These are phyloP conservation scores for Tholera decimalis DNA, from an alignment of 2,888 invertebrate species.

Conservation along the genomic window DNA sequence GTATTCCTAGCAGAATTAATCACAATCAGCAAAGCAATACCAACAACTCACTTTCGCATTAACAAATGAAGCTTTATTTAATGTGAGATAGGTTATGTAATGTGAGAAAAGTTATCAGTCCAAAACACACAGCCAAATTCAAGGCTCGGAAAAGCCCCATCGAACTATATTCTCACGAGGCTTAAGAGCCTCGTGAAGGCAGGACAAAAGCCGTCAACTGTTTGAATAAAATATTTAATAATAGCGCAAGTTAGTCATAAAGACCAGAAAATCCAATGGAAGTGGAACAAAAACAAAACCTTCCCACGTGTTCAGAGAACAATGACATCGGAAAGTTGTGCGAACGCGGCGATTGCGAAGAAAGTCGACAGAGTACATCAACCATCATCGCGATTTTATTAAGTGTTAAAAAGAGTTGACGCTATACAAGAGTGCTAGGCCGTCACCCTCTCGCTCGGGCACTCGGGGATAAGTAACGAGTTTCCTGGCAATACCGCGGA, in stretches of 20 bases:
- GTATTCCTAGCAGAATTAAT: too few species aligned
- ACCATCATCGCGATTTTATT: slow-evolving; percentile 58
- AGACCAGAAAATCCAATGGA: slow-evolving; percentile 54
- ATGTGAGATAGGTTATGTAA: too few species aligned
- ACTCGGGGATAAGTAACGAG: slow-evolving; percentile 70
- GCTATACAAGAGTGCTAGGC: slow-evolving; percentile 55
- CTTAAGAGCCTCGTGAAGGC: too few species aligned
- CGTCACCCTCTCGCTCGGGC: slow-evolving; percentile 58
- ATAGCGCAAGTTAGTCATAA: slow-evolving; percentile 43
- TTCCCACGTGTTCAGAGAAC: slow-evolving; percentile 80
- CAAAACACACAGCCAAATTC: not conserved
- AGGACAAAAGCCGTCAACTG: slow-evolving; percentile 21
- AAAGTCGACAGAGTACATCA: slow-evolving; percentile 76
- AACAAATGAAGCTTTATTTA: too few species aligned
- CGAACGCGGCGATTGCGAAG: slow-evolving; percentile 78
- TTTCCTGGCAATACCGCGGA: slow-evolving; percentile 78
- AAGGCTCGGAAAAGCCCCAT: not conserved
- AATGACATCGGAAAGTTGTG: slow-evolving; percentile 87
- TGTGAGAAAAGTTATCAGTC: too few species aligned
- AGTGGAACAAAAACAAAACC: slow-evolving; percentile 73
- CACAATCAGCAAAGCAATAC: too few species aligned
- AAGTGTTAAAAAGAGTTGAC: slow-evolving; percentile 64
- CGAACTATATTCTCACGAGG: not conserved
- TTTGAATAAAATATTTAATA: slow-evolving; percentile 39
- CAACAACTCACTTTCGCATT: too few species aligned